Conservation (phyloP, 2,888 invertebrate genomes). For the Idaea biselata region DNA sequence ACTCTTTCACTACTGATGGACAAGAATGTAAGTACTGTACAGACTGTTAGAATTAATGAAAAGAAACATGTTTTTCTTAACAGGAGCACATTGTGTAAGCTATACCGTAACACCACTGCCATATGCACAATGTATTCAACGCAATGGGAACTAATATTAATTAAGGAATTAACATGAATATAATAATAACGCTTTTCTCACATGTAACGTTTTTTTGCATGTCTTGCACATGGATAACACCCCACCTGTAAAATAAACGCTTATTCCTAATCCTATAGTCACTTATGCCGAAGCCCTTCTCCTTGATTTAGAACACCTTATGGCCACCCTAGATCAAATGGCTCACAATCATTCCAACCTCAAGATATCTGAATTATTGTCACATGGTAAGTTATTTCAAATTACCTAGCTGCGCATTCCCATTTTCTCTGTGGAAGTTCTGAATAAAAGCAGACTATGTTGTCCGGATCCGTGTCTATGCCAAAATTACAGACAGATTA, state of each 20-base stretch:
- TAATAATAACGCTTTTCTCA: conserved; percentile 18
- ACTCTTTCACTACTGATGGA: conserved; percentile 69
- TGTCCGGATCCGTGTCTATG: no score
- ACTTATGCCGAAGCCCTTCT: conserved; percentile 79
- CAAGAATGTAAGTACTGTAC: conserved; percentile 70
- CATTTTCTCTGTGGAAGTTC: no score
- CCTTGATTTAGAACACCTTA: conserved; percentile 79
- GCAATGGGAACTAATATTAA: conserved; percentile 11
- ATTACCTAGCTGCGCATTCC: not conserved
- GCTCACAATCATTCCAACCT: conserved; percentile 76
- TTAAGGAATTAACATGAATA: conserved; percentile 9
- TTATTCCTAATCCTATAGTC: conserved; percentile 67
- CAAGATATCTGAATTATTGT: conserved; percentile 76
- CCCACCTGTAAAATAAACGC: conserved; percentile 58
- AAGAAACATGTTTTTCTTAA: conserved; percentile 8
- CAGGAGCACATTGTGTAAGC: conserved; percentile 9
- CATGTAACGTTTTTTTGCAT: conserved; percentile 71
- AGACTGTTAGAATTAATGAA: conserved; percentile 14
- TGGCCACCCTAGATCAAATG: conserved; percentile 80
- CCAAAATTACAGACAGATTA: no score
- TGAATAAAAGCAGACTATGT: no score
- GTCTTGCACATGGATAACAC: conserved; percentile 76
- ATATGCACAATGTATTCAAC: conserved; percentile 23
- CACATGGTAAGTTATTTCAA: conserved; percentile 68
- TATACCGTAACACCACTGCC: conserved; percentile 21